Evolutionary conservation across 2,797 vertebrate genomes (phyloP).

Genomic region (Zalophus californianus): DNA sequence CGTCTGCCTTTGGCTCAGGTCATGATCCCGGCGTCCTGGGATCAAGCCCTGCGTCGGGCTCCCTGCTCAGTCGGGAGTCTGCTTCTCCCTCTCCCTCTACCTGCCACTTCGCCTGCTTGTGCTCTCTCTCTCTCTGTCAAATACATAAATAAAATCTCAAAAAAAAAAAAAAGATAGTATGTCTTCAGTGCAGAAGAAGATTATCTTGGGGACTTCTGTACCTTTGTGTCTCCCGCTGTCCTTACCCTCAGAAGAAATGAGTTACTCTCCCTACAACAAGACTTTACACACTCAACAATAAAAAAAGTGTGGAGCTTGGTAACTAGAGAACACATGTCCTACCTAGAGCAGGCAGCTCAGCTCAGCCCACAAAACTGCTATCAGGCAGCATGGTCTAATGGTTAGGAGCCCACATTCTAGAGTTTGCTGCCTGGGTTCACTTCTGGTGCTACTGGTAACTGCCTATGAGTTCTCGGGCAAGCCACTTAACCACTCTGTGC

Average conservation of each 20-base stretch:
- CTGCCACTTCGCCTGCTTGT: too few species aligned
- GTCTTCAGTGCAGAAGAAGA: too few species aligned
- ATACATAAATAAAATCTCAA: too few species aligned
- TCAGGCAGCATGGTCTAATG: too few species aligned
- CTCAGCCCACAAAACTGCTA: neutral
- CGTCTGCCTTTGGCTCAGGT: too few species aligned
- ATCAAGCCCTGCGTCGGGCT: too few species aligned
- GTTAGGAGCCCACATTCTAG: neutral
- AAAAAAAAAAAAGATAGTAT: too few species aligned
- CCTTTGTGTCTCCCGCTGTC: neutral
- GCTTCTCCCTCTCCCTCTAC: too few species aligned
- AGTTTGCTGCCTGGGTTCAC: neutral
- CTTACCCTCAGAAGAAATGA: neutral
- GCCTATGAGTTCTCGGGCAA: neutral
- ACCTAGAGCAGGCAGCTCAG: neutral
- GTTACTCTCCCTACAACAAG: neutral
- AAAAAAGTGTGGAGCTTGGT: neutral
- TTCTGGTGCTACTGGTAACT: neutral
- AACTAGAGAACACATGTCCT: neutral
- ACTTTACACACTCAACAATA: neutral
- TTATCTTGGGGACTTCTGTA: too few species aligned
- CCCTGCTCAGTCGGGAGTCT: too few species aligned
- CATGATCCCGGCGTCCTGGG: too few species aligned
- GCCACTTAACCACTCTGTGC: neutral
- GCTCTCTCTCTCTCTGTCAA: too few species aligned